phyloP scores from a whole-genome alignment of 2,113 vertebrate genomes.

The Anhinga anhinga region DNA sequence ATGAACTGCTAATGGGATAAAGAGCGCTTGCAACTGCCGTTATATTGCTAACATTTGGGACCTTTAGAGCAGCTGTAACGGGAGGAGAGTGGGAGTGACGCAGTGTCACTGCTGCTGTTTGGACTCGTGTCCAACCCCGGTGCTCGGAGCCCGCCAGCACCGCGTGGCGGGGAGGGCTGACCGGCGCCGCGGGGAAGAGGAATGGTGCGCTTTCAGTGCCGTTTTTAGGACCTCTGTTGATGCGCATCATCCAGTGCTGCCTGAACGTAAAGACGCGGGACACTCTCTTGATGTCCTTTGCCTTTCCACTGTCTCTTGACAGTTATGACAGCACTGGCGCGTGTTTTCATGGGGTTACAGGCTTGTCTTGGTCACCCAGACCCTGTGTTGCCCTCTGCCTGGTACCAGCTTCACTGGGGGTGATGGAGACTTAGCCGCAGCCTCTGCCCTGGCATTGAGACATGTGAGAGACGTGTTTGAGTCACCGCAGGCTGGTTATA shows the following conservation, averaged over 20 bases:
- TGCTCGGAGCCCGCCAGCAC: neutral
- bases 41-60: neutral
- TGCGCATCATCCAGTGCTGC: neutral
- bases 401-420: neutral
- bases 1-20: neutral
- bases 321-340: neutral
- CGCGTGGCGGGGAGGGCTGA: neutral
- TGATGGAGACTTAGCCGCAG: neutral
- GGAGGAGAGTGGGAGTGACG: neutral
- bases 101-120: neutral
- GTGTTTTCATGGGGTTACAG: neutral
- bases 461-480: accelerated
- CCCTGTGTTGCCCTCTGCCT: neutral
- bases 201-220: too few relatives aligned
- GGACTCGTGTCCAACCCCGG: neutral
- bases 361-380: neutral
- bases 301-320: neutral
- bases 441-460: accelerated
- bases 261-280: neutral
- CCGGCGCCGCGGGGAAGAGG: accelerated
- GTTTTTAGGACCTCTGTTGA: neutral
- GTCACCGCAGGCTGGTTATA: neutral
- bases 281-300: accelerated
- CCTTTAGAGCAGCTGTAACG: neutral
- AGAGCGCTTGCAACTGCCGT: accelerated